A percentile compares a stretch with the other conserved stretches of the same genome.
phyloP scores from a whole-genome alignment of 2,113 vertebrate genomes.

The Rattus rattus region DNA sequence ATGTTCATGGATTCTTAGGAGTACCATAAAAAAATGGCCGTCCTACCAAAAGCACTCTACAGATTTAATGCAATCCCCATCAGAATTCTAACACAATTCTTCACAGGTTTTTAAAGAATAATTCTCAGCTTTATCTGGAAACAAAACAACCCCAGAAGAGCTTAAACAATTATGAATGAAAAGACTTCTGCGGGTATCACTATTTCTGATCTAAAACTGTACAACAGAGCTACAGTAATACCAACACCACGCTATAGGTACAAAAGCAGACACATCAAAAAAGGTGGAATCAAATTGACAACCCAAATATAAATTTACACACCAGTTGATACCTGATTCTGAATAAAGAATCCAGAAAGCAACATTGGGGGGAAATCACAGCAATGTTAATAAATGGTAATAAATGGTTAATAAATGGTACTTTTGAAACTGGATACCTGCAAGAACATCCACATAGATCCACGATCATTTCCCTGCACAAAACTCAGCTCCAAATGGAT shows the following conservation, averaged over 20 bases:
- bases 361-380: too few species aligned
- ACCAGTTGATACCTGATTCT: too few species aligned
- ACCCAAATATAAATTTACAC: not conserved
- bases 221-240: not conserved
- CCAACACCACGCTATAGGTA: not conserved
- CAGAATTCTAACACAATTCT: not conserved
- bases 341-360: too few species aligned
- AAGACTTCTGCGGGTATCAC: not conserved
- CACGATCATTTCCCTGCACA: too few species aligned
- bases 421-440: too few species aligned
- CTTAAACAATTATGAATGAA: not conserved
- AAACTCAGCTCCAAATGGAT: too few species aligned
- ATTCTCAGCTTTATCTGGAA: not conserved
- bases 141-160: not conserved
- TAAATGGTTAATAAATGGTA: too few species aligned
- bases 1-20: not conserved
- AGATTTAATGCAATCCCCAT: not conserved
- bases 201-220: not conserved
- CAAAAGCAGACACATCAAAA: not conserved
- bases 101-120: not conserved
- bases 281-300: not conserved
- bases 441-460: too few species aligned
- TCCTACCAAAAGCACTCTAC: not conserved
- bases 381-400: too few species aligned
- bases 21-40: not conserved